phyloP scores from a whole-genome alignment of 2,888 invertebrate species.

The Caenorhabditis angaria region DNA sequence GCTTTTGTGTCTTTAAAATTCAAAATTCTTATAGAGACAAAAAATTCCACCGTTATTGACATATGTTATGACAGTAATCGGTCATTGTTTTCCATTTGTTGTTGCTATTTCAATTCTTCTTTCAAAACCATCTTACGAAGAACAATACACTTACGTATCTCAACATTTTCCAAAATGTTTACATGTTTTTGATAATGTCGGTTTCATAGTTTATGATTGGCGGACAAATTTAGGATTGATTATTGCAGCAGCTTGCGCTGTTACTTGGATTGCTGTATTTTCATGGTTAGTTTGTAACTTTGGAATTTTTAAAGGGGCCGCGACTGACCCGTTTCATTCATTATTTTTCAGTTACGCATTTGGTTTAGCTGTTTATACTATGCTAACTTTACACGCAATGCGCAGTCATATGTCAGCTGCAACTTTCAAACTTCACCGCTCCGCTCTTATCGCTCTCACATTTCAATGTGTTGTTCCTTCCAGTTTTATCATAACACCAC shows the following conservation, averaged over 20 bases:
- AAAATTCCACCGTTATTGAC: neutral
- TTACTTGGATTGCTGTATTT: no score
- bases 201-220: constrained; percentile 22
- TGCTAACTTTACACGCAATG: constrained; percentile 19
- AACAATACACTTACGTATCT: constrained; percentile 10
- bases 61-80: constrained; percentile 7
- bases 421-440: constrained; percentile 17
- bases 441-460: constrained; percentile 19
- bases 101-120: constrained; percentile 11
- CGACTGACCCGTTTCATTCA: no score
- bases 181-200: constrained; percentile 7
- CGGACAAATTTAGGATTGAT: constrained; percentile 12
- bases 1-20: no score
- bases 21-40: neutral
- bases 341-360: constrained; percentile 8
- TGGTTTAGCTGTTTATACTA: constrained; percentile 14
- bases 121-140: constrained; percentile 10
- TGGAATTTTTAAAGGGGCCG: no score
- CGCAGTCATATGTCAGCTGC: constrained; percentile 18
- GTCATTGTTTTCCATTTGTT: constrained; percentile 28
- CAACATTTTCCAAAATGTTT: constrained; percentile 19
- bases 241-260: constrained; percentile 13
- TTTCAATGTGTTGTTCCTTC: constrained; percentile 20
- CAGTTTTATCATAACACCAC: constrained; percentile 17
- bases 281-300: no score